A percentile compares a stretch with the other conserved stretches of the same genome.
phyloP scores from a whole-genome alignment of 2,888 invertebrate genomes.

The Parthenolecanium corni region DNA sequence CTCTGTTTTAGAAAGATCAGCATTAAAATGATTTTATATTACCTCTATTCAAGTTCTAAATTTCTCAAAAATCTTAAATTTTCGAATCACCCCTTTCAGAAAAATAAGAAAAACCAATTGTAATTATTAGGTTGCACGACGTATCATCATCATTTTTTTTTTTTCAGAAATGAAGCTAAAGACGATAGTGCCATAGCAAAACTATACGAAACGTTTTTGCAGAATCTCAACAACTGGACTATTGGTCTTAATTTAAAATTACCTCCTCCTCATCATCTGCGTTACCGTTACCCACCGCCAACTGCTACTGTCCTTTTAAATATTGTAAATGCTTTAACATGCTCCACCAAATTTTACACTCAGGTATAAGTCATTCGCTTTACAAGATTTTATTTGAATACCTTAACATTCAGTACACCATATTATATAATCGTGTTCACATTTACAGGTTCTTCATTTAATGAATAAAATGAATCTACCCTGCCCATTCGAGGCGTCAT shows the following conservation, averaged over 20 bases:
- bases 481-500: conserved; percentile 57
- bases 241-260: conserved; percentile 54
- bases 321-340: conserved; percentile 61
- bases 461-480: conserved; percentile 92
- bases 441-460: conserved; percentile 55
- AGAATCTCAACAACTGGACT: conserved; percentile 49
- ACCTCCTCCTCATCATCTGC: conserved; percentile 61
- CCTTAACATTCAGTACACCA: not conserved
- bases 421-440: conserved; percentile 39
- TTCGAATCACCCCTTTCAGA: no score
- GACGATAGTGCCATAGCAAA: conserved; percentile 32
- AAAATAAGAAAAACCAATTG: not conserved
- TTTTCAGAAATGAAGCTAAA: not conserved
- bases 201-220: conserved; percentile 41
- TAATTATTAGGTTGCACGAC: not conserved
- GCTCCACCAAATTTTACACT: conserved; percentile 69
- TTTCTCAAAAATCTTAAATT: no score
- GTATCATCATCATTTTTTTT: not conserved
- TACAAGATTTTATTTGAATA: not conserved
- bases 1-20: no score
- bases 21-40: no score
- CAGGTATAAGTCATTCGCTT: no score
- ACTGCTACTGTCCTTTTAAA: conserved; percentile 60
- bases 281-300: conserved; percentile 70
- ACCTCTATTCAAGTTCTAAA: no score